Evolutionary conservation across 2,113 vertebrate genomes (phyloP), one percentile per base, ranked within the genome.

Genomic region (Ictalurus punctatus): DNA sequence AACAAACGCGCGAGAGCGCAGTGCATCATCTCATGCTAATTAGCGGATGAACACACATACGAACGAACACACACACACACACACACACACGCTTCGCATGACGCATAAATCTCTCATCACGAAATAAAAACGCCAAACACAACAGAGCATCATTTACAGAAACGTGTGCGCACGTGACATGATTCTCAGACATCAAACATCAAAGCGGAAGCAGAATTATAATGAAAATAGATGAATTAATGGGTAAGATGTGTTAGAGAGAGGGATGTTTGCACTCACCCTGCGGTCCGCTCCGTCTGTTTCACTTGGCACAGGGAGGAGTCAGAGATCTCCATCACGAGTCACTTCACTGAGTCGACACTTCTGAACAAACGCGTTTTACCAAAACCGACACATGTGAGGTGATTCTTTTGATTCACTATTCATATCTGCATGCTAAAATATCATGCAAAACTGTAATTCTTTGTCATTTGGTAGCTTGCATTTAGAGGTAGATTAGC

Each of bases 281-380:
- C 85, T 86, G 73, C 58, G 34, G 71, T 63, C 85, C 71, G 40
- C 85, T 85, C 85, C 85, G 85, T 86, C 85, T 86, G 71, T 78
- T 78, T 78, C 85, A 78, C 73, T 81, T 83, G 78, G 85, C 81
- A 76, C 71, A 7, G 87, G 83, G 74, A 83, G 58, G 81, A 83
- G 81, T 63, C 2, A 8, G 21, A 86, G 23, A 86, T 30, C 86
- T 37, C 59, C 83, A 59, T 90, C 87, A 86, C 76, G 86, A 86
- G 6, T 88, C 78, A 82, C 52, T 40, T 85, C 83, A 81, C 76
- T 87, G 63, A 52, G 84, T 91, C 80, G 81, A 84, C 83, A 34
- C 27, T 58, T 88, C 65, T 23, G 80, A 59, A 59, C 81, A 40
- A 63, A 44, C 5, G 21, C 81, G 12, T 44, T 83, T 44, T 40